Base-by-base conservation (phyloP, 1,140 invertebrate genomes). In the Octopus sinensis region DNA sequence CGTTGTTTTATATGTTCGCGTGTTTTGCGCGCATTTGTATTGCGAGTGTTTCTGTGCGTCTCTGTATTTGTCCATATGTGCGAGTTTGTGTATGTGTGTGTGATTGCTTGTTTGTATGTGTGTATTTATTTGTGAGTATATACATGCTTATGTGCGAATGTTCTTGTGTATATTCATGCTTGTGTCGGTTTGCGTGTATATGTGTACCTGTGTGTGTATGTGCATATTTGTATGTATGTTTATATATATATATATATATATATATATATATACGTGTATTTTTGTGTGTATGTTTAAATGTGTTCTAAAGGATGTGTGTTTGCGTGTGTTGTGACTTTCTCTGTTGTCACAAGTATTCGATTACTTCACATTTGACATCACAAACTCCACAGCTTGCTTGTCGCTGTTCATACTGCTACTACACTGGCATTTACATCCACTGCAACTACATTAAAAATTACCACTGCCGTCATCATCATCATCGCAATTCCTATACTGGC, bases 251-350 rank as follows among this genome's bases (percentile, higher is more conserved):
- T 71, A 71, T 5, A 13, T 71, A 13, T 5, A 13, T 71, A 17
- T 5, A 23, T 71, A 76, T 75, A 53, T 79, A 56, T 81, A 17
- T 54, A 76, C 62, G 23, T 54, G 23, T 79, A 12, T 79, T 9
- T 79, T 6, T 79, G 68, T 73, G 54, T 54, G 30, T 75, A 23
- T 79, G 53, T 71, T 6, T 81, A 30, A 23, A 5, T 78, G 54
- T 62, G 6, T 30, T 4, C 52, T 5, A 54, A 54, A 78, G 17
- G 62, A 17, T 81, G 23, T 79, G 13, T 80, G n/a, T 83, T 53
- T 54, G 68, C 80, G 78, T 80, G 75, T 68, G 77, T 73, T 71
- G 73, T 78, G 79, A 76, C n/a, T 71, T 43, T 43, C 30, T 43
- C 30, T 43, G 30, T 43, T 43, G 30, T 43, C 30, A 43, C 30